phyloP scores from a whole-genome alignment of 2,797 vertebrate genomes.

The Sebastes nivosus region DNA sequence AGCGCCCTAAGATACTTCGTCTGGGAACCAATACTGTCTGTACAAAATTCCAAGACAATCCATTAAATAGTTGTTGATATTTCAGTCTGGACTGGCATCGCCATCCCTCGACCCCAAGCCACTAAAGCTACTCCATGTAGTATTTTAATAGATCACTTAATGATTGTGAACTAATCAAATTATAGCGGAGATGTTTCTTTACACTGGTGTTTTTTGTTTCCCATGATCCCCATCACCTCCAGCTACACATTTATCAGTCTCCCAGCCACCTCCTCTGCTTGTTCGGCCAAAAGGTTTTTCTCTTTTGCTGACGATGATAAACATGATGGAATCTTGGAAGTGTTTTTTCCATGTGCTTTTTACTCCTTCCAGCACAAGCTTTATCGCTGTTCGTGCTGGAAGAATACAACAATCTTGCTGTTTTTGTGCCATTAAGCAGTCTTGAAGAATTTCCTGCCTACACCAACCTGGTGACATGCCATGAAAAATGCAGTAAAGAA shows the following conservation, averaged over 20 bases:
- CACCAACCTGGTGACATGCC: slow-evolving; percentile 1
- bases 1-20: neutral
- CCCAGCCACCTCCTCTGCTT: neutral
- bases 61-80: neutral
- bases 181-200: neutral
- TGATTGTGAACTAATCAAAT: neutral
- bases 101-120: neutral
- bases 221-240: slow-evolving; percentile 35
- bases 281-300: slow-evolving; percentile 3
- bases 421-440: slow-evolving; percentile 35
- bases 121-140: neutral
- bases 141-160: neutral
- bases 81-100: neutral
- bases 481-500: slow-evolving; percentile 19
- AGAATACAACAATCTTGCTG: slow-evolving; percentile 46
- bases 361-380: slow-evolving; percentile 15
- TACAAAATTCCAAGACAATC: neutral
- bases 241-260: slow-evolving; percentile 23
- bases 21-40: neutral
- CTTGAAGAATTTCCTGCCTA: slow-evolving; percentile 37
- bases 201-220: slow-evolving; percentile 14
- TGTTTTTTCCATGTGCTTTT: slow-evolving; percentile 26
- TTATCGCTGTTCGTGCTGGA: slow-evolving; percentile 23
- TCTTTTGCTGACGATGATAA: slow-evolving; percentile 28
- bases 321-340: slow-evolving; percentile 38